Conservation (phyloP, 2,113 vertebrate species). For the Cololabis saira region DNA sequence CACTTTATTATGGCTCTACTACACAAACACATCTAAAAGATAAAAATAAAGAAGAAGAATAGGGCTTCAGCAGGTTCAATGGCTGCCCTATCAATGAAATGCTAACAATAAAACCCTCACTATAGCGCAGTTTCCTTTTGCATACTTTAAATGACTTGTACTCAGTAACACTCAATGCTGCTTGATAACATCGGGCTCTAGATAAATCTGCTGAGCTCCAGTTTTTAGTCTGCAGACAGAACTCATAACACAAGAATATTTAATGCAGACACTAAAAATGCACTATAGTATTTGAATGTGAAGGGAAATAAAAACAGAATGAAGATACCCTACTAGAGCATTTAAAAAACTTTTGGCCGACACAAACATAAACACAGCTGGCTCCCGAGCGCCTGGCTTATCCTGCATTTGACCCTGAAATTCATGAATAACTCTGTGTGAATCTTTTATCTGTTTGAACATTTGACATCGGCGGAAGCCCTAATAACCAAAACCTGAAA, state of each 20-base stretch:
- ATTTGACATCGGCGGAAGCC: slow-evolving; percentile 34
- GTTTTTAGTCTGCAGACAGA: neutral
- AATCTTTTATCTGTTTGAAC: slow-evolving; percentile 29
- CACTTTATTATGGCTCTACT: slow-evolving; percentile 2
- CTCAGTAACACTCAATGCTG: neutral
- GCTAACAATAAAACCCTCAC: neutral
- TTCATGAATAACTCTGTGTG: slow-evolving; percentile 20
- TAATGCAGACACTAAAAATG: neutral
- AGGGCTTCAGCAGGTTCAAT: neutral
- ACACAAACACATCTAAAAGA: neutral
- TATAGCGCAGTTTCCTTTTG: neutral
- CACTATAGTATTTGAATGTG: neutral
- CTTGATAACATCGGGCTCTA: neutral
- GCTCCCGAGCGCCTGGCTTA: slow-evolving; percentile 8
- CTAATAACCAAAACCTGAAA: slow-evolving; percentile 35
- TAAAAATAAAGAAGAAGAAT: neutral
- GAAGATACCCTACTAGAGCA: neutral
- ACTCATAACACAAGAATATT: too few species aligned
- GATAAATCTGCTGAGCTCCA: neutral
- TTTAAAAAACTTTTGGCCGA: neutral
- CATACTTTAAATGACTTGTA: neutral
- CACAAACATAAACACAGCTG: slow-evolving; percentile 14
- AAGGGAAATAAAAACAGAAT: neutral
- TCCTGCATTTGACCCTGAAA: slow-evolving; percentile 24
- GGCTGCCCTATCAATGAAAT: neutral